These are phyloP conservation scores for Chinchilla lanigera DNA, from an alignment of 2,113 vertebrate genomes.

Conservation along the genomic window DNA sequence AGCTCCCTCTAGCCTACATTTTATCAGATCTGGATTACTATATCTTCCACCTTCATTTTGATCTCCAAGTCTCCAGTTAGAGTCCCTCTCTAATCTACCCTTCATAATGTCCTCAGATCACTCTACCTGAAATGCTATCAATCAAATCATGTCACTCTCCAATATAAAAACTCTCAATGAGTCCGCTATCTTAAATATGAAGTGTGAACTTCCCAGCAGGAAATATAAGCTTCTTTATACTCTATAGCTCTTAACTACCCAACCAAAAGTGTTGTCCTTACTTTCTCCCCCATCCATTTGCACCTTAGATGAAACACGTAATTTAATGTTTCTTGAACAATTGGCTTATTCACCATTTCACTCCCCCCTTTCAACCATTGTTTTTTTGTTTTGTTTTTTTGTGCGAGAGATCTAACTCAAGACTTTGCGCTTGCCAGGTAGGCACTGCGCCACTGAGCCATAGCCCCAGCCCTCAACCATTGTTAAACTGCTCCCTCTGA, in stretches of 20 bases:
- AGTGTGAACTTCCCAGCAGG: background rate
- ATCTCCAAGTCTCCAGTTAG: background rate
- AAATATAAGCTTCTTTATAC: background rate
- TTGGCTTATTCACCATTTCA: background rate
- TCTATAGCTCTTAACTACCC: background rate
- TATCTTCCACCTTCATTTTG: background rate
- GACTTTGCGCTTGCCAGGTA: too few species aligned
- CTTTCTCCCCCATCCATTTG: background rate
- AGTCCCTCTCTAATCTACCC: background rate
- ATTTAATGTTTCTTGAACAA: conserved; percentile 4
- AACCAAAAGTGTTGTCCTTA: background rate
- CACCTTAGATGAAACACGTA: background rate
- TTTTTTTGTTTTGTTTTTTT: background rate
- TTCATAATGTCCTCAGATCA: background rate
- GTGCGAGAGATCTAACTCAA: too few species aligned
- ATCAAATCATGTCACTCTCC: background rate
- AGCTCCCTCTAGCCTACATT: background rate
- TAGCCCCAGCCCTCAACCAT: background rate
- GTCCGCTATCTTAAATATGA: background rate
- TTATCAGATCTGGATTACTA: background rate
- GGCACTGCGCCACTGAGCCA: too few species aligned
- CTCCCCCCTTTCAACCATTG: background rate
- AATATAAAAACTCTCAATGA: background rate
- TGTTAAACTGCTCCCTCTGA: background rate
- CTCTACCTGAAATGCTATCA: background rate